These are phyloP conservation scores for Epistrophe grossulariae DNA, from an alignment of 2,888 invertebrate species.

Conservation along the genomic window DNA sequence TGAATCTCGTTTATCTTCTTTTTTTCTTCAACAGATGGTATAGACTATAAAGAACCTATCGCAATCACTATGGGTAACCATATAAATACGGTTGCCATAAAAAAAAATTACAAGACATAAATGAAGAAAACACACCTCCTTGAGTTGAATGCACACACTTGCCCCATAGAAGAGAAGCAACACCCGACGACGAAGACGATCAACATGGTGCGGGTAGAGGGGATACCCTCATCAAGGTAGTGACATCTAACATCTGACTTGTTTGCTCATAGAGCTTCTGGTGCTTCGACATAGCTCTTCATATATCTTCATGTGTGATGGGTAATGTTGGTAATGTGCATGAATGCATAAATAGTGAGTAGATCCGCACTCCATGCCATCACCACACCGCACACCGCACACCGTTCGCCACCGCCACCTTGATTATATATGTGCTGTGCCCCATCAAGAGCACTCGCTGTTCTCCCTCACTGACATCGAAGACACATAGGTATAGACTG, in stretches of 20 bases:
- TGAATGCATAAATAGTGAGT: slow-evolving; percentile 67
- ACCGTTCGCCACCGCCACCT: neutral
- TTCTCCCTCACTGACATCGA: slow-evolving; percentile 56
- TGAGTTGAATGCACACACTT: slow-evolving; percentile 63
- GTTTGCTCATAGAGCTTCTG: slow-evolving; percentile 52
- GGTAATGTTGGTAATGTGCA: slow-evolving; percentile 37
- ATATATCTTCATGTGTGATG: slow-evolving; percentile 18
- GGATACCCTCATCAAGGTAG: slow-evolving; percentile 64
- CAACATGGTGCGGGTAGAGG: neutral
- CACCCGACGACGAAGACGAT: neutral
- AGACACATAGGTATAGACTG: slow-evolving; percentile 10
- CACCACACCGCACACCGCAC: neutral
- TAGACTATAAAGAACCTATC: slow-evolving; percentile 27
- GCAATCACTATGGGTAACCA: slow-evolving; percentile 52
- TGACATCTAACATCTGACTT: slow-evolving; percentile 75
- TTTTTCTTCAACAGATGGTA: slow-evolving; percentile 63
- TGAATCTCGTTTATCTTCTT: slow-evolving; percentile 74
- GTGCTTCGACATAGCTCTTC: slow-evolving; percentile 7
- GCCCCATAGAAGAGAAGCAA: slow-evolving; percentile 13
- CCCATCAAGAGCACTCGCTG: slow-evolving; percentile 59
- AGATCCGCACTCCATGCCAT: slow-evolving; percentile 48
- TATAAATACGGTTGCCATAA: slow-evolving; percentile 12
- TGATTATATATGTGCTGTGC: slow-evolving; percentile 52
- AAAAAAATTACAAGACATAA: slow-evolving; percentile 38
- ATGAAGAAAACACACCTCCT: slow-evolving; percentile 63